A percentile compares a stretch with the other conserved stretches of the same genome.
These are phyloP conservation scores for Bufo bufo DNA, from an alignment of 2,113 vertebrate genomes.

Conservation along the genomic window DNA sequence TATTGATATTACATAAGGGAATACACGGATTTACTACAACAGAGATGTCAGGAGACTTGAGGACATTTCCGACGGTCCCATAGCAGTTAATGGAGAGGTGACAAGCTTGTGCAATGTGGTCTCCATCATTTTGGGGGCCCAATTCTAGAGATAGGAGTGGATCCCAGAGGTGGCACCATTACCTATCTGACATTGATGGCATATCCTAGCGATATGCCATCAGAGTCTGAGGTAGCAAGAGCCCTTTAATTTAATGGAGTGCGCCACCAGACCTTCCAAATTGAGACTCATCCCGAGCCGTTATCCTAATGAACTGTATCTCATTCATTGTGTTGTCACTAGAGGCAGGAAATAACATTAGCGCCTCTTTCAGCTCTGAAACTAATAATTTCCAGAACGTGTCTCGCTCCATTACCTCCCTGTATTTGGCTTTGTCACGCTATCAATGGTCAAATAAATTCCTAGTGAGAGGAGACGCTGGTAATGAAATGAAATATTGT, in stretches of 20 bases:
- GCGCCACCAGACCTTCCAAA: neutral
- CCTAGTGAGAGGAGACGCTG: neutral
- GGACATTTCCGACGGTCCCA: too few species aligned
- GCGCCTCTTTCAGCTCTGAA: neutral
- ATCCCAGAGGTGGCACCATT: too few species aligned
- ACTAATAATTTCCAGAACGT: neutral
- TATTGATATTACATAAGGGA: too few species aligned
- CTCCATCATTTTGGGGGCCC: too few species aligned
- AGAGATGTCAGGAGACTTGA: too few species aligned
- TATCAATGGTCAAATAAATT: neutral
- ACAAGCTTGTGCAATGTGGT: too few species aligned
- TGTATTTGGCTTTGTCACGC: neutral
- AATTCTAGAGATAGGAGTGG: too few species aligned
- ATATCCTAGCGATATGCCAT: neutral
- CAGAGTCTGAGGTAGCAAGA: neutral
- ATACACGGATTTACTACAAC: too few species aligned
- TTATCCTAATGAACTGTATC: slow-evolving; percentile 5
- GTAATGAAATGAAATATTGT: neutral
- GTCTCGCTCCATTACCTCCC: neutral
- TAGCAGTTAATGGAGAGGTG: too few species aligned
- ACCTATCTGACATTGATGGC: too few species aligned
- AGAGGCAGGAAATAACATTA: neutral
- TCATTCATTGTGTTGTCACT: neutral
- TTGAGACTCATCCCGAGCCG: neutral
- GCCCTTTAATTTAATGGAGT: neutral